Evolutionary conservation across 2,797 vertebrate species (phyloP).

Genomic region (Steatocranus sp.): DNA sequence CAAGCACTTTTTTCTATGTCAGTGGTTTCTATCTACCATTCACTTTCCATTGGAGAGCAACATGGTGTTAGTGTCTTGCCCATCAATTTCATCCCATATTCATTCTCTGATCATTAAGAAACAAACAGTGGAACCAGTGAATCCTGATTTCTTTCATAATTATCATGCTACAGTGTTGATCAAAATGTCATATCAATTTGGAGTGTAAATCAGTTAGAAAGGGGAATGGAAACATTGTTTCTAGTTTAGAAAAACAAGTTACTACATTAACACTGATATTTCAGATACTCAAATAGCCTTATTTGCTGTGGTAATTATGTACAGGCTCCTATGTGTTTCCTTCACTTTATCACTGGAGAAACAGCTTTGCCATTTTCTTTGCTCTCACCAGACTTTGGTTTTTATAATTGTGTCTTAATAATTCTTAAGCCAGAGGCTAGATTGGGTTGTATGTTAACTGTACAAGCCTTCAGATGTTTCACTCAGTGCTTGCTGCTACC

Average conservation of each 20-base stretch:
- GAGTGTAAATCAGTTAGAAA: neutral
- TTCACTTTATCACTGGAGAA: conserved; percentile 29
- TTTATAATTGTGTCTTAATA: conserved; percentile 65
- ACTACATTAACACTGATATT: neutral
- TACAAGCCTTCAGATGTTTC: conserved; percentile 31
- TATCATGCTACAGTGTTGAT: neutral
- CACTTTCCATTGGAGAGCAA: neutral
- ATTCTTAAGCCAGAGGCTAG: conserved; percentile 54
- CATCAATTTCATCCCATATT: neutral
- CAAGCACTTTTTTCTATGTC: neutral
- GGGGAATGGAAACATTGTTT: neutral
- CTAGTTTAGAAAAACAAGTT: neutral
- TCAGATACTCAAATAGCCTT: neutral
- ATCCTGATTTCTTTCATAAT: neutral
- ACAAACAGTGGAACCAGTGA: neutral
- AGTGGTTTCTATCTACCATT: neutral
- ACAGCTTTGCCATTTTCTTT: conserved; percentile 38
- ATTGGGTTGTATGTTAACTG: conserved; percentile 56
- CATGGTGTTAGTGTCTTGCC: rapidly evolving
- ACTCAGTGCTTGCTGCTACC: conserved; percentile 21
- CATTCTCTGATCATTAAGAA: neutral
- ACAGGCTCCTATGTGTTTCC: conserved; percentile 24
- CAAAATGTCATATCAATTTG: neutral
- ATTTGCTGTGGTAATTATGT: neutral
- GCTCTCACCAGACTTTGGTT: conserved; percentile 21